Evolutionary conservation across 2,888 invertebrate species (phyloP).

Genomic region (Acrobasis consociella): DNA sequence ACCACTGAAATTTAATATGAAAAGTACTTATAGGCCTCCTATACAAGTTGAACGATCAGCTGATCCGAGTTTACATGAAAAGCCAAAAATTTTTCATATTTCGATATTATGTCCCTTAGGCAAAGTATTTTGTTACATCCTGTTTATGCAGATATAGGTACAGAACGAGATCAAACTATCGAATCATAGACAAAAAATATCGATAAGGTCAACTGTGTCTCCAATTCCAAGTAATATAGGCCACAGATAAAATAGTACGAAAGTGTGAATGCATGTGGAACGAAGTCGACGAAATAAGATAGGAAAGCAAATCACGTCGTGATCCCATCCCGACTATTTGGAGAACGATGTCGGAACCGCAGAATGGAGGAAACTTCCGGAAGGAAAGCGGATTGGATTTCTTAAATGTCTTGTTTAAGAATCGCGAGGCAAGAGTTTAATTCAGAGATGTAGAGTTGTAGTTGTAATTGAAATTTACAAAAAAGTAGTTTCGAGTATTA

Average conservation of each 20-base stretch:
- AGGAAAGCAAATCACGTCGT: slow-evolving; percentile 18
- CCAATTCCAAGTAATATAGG: not conserved
- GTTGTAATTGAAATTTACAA: too few species aligned
- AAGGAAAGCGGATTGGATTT: slow-evolving; percentile 16
- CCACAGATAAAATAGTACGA: slow-evolving; percentile 1
- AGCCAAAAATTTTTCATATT: too few species aligned
- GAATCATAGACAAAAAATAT: too few species aligned
- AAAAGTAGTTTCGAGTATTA: too few species aligned
- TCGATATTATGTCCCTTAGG: too few species aligned
- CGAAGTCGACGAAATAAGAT: slow-evolving; percentile 17
- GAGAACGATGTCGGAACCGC: slow-evolving; percentile 6
- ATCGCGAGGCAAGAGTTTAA: not conserved
- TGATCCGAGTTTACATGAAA: too few species aligned
- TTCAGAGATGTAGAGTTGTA: not conserved
- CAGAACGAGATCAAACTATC: too few species aligned
- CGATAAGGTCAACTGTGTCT: not conserved
- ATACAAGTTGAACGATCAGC: too few species aligned
- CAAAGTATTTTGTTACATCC: too few species aligned
- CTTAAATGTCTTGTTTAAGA: slow-evolving; percentile 8
- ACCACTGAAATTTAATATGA: too few species aligned
- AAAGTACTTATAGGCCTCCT: too few species aligned
- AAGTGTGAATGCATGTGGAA: slow-evolving; percentile 17
- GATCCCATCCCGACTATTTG: slow-evolving; percentile 17
- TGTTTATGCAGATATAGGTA: too few species aligned
- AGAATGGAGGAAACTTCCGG: slow-evolving; percentile 13